Conservation (phyloP, 2,797 vertebrate species). For the Pterois miles region DNA sequence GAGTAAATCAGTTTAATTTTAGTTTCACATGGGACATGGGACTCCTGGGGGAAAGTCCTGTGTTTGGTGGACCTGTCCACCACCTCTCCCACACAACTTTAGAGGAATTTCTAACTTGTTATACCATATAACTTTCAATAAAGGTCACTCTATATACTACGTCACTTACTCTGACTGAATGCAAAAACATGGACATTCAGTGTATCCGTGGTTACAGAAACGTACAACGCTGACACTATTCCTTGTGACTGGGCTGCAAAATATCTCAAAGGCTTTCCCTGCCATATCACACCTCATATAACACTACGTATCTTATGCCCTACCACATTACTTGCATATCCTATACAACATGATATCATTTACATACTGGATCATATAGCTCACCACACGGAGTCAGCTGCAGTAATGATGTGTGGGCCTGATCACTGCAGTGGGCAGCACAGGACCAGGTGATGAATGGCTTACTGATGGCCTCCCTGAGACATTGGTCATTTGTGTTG, state of each 20-base stretch:
- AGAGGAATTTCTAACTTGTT: no score
- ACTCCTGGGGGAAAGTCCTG: neutral
- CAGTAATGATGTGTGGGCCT: neutral
- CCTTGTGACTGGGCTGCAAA: neutral
- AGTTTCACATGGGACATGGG: accelerated
- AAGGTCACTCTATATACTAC: no score
- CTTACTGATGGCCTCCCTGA: conserved; percentile 19
- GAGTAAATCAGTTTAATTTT: no score
- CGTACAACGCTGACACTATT: accelerated
- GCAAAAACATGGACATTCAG: no score
- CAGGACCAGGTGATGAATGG: conserved; percentile 35
- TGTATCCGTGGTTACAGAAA: neutral
- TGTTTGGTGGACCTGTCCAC: neutral
- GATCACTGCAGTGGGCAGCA: conserved; percentile 12
- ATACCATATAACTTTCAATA: no score
- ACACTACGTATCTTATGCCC: neutral
- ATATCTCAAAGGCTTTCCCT: neutral
- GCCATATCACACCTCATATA: neutral
- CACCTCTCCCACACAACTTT: accelerated
- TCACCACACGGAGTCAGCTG: neutral
- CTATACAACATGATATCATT: neutral
- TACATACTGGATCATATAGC: neutral
- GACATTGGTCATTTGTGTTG: conserved; percentile 40
- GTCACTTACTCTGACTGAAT: no score
- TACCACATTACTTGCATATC: neutral